Conservation (phyloP, 2,113 vertebrate species). For the Ancistrus triradiatus region DNA sequence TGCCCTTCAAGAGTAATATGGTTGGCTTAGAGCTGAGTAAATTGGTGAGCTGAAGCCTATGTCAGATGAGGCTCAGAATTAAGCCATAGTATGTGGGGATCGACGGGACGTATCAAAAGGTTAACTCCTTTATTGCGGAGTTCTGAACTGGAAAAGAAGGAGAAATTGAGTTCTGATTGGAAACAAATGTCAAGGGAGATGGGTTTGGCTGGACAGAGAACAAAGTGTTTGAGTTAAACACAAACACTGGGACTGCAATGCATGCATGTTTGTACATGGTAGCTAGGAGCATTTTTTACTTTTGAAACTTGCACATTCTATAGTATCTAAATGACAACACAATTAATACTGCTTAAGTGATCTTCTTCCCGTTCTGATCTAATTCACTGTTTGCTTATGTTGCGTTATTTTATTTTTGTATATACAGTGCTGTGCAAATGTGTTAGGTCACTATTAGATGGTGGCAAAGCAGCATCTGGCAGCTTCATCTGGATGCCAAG, state of each 20-base stretch:
- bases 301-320: too few relatives aligned
- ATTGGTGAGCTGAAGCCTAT: slow-evolving; percentile 38
- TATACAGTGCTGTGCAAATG: too few relatives aligned
- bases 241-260: slow-evolving; percentile 19
- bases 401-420: too few relatives aligned
- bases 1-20: slow-evolving; percentile 39
- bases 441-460: too few relatives aligned
- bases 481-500: too few relatives aligned
- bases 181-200: slow-evolving; percentile 73
- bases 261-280: not conserved
- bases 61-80: slow-evolving; percentile 32
- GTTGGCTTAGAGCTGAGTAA: slow-evolving; percentile 37
- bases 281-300: too few relatives aligned
- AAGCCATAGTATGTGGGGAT: slow-evolving; percentile 4
- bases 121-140: slow-evolving; percentile 67
- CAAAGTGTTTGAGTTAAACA: slow-evolving; percentile 34
- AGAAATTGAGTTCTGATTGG: slow-evolving; percentile 63
- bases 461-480: too few relatives aligned
- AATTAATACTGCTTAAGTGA: too few relatives aligned
- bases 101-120: slow-evolving; percentile 50
- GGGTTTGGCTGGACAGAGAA: slow-evolving; percentile 41
- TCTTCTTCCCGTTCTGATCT: too few relatives aligned
- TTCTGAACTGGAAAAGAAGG: slow-evolving; percentile 61
- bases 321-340: too few relatives aligned
- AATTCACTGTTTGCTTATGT: too few relatives aligned